Evolutionary conservation across 2,888 invertebrate species (phyloP), one percentile per base, ranked within the genome.

Genomic region (Lissonota sp.): DNA sequence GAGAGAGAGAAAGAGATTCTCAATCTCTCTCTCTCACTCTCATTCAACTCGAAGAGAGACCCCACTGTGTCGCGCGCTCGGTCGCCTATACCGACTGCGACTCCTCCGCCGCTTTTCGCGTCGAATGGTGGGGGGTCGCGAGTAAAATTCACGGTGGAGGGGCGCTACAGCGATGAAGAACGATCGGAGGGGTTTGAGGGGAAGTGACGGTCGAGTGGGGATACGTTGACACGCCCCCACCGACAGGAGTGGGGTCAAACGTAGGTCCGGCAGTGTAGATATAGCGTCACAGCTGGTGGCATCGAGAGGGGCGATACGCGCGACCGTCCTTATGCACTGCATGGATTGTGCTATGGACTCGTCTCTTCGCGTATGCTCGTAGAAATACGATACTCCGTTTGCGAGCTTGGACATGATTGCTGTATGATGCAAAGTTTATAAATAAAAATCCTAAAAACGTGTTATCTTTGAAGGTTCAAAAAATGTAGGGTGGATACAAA

Each of bases 161-260:
- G 7, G 8, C 53, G 42, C 64, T 7, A 62, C 76, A 53, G 69
- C 71, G 80, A 88, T 83, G 89, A 88, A 88, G 84, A 69, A 58
- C 77, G 75, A 60, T 80, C 76, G 58, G 37, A 90, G 87, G 88
- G 88, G 89, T 66, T 60, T 85, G 81, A 88, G 91, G 91, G 88
- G 89, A 91, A 87, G 80, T 63, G 67, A 4, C 5, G 42, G 4
- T 14, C 58, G 44, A 82, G 90, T 86, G 88, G 90, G 90, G 87
- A 74, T 4, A 3, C 7, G 26, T 55, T 79, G 77, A 79, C 85
- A 86, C 90, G 88, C 90, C 90, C 87, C 88, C 83, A 55, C 57
- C 42, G 63, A 62, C 39, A 80, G 76, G 75, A 83, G 81, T 60
- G 69, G 82, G 82, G 73, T 40, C 62, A 8, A 58, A 71, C 69